phyloP scores from a whole-genome alignment of 2,888 invertebrate genomes.

The Sympetrum striolatum region DNA sequence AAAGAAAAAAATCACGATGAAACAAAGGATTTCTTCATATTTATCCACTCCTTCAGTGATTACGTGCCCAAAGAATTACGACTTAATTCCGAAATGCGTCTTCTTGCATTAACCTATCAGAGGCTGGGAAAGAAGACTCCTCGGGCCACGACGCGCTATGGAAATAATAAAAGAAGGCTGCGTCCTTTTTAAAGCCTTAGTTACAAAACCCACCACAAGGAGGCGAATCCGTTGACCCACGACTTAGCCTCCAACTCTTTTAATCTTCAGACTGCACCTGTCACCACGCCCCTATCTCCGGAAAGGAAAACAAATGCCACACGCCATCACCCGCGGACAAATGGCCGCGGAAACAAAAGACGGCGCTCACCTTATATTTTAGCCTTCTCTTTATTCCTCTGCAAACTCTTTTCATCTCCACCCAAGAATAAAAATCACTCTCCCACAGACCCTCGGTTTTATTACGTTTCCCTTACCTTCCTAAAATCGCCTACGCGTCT shows the following conservation, averaged over 20 bases:
- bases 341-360: slow-evolving; percentile 38
- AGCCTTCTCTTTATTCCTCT: slow-evolving; percentile 14
- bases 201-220: slow-evolving; percentile 26
- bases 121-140: neutral
- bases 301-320: slow-evolving; percentile 34
- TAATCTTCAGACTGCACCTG: slow-evolving; percentile 43
- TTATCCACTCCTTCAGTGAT: neutral
- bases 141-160: slow-evolving; percentile 9
- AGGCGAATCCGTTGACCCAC: slow-evolving; percentile 43
- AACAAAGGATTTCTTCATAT: neutral
- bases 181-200: slow-evolving; percentile 34
- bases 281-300: slow-evolving; percentile 42
- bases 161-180: slow-evolving; percentile 7
- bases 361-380: slow-evolving; percentile 36
- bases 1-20: neutral
- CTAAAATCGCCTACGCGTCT: neutral
- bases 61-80: slow-evolving; percentile 21
- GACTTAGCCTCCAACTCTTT: slow-evolving; percentile 40
- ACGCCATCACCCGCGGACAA: slow-evolving; percentile 41
- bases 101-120: slow-evolving; percentile 28
- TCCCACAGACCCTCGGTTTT: neutral
- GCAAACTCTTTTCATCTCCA: slow-evolving; percentile 27
- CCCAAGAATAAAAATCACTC: neutral
- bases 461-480: neutral
- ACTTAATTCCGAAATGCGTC: slow-evolving; percentile 5